Percentiles rank a stretch among this genome's conserved stretches.
phyloP scores from a whole-genome alignment of 1,140 invertebrate species.

The Aethina tumida region DNA sequence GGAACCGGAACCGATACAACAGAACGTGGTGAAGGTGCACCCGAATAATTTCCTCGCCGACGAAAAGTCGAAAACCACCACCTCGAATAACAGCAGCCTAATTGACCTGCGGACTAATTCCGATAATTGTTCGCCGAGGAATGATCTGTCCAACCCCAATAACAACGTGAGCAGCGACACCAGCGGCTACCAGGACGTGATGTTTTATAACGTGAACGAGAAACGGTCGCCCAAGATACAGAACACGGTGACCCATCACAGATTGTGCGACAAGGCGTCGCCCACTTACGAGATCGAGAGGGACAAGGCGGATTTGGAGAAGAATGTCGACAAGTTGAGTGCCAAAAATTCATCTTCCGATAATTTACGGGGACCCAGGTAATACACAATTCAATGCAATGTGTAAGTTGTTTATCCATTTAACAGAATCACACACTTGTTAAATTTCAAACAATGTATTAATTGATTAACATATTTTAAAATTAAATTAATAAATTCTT shows the following conservation, averaged over 20 bases:
- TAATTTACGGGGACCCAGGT: slow-evolving; percentile 44
- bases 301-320: slow-evolving; percentile 25
- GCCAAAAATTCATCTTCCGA: slow-evolving; percentile 20
- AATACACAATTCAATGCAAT: too few relatives aligned
- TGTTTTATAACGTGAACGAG: slow-evolving; percentile 4
- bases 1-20: too few relatives aligned
- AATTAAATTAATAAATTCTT: too few relatives aligned
- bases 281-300: slow-evolving; percentile 22
- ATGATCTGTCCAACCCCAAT: slow-evolving; percentile 1
- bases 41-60: slow-evolving; percentile 32
- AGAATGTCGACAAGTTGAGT: slow-evolving; percentile 31
- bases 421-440: too few relatives aligned
- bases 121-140: slow-evolving; percentile 4
- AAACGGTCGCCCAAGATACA: not conserved
- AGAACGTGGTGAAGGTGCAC: slow-evolving; percentile 33
- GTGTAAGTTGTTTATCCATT: too few relatives aligned
- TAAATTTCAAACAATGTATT: too few relatives aligned
- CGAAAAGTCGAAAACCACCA: slow-evolving; percentile 10
- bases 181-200: slow-evolving; percentile 4
- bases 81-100: slow-evolving; percentile 11
- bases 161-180: not conserved
- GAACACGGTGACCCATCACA: slow-evolving; percentile 36
- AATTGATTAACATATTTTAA: too few relatives aligned
- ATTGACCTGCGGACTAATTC: slow-evolving; percentile 7
- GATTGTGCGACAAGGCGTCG: slow-evolving; percentile 40